phyloP scores from a whole-genome alignment of 2,113 vertebrate species.

The Narcine bancroftii region DNA sequence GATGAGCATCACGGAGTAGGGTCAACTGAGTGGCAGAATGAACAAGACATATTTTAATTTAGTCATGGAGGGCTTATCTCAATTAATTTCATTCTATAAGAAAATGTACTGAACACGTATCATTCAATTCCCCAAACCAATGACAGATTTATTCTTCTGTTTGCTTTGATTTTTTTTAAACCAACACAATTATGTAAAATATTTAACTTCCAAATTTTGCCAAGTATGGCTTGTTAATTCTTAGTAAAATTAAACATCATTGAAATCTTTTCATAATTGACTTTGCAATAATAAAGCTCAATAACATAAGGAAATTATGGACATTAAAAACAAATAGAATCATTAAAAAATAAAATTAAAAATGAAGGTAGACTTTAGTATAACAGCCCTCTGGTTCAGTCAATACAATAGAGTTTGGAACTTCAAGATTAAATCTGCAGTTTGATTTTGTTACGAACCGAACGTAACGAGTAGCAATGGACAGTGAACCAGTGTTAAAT shows the following conservation, averaged over 20 bases:
- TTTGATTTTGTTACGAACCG: too few relatives aligned
- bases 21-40: slow-evolving; percentile 40
- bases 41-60: neutral
- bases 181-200: slow-evolving; percentile 9
- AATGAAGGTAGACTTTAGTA: neutral
- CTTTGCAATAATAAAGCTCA: neutral
- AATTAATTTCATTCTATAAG: slow-evolving; percentile 14
- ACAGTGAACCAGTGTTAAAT: too few relatives aligned
- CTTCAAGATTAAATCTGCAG: neutral
- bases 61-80: slow-evolving; percentile 10
- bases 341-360: neutral
- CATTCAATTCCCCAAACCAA: slow-evolving; percentile 25
- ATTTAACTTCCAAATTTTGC: slow-evolving; percentile 1
- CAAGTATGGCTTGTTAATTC: neutral
- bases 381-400: neutral
- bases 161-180: neutral
- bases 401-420: neutral
- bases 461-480: too few relatives aligned
- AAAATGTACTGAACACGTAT: neutral
- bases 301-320: neutral
- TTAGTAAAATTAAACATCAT: neutral
- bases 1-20: neutral
- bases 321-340: neutral
- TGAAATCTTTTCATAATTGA: neutral
- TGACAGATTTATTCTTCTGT: neutral